Conservation (phyloP, 2,113 vertebrate genomes). For the Pseudopodoces humilis region DNA sequence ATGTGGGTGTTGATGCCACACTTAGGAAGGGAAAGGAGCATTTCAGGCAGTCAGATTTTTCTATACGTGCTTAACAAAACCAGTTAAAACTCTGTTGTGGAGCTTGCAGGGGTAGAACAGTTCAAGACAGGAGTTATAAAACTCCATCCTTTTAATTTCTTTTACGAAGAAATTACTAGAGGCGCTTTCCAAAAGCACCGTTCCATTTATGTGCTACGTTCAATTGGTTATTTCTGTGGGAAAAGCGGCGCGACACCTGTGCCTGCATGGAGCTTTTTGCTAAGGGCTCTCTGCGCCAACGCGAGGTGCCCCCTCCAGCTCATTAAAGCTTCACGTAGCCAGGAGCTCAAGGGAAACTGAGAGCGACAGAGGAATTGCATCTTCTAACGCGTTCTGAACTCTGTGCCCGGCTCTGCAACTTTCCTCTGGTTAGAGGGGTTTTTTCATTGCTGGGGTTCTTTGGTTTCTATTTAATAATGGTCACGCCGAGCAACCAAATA, state of each 20-base stretch:
- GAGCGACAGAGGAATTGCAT: neutral
- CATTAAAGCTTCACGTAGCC: fast-evolving
- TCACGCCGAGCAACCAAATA: neutral
- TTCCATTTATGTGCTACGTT: neutral
- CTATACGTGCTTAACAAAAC: neutral
- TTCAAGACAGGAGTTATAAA: neutral
- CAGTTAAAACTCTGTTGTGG: neutral
- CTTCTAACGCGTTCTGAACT: neutral
- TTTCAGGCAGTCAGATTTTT: neutral
- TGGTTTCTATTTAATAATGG: neutral
- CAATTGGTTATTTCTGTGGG: neutral
- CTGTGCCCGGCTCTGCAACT: neutral
- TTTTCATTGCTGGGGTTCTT: neutral
- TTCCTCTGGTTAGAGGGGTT: neutral
- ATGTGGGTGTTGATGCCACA: neutral
- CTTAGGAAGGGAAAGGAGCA: neutral
- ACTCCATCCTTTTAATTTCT: neutral
- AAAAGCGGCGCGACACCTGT: neutral
- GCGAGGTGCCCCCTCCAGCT: neutral
- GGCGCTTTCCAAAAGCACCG: neutral
- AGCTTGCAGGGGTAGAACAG: neutral
- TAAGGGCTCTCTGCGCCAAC: fast-evolving
- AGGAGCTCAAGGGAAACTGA: neutral
- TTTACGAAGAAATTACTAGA: neutral
- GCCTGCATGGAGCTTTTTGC: neutral